Evolutionary conservation across 2,113 vertebrate species (phyloP).

Genomic region (Raja brachyura): DNA sequence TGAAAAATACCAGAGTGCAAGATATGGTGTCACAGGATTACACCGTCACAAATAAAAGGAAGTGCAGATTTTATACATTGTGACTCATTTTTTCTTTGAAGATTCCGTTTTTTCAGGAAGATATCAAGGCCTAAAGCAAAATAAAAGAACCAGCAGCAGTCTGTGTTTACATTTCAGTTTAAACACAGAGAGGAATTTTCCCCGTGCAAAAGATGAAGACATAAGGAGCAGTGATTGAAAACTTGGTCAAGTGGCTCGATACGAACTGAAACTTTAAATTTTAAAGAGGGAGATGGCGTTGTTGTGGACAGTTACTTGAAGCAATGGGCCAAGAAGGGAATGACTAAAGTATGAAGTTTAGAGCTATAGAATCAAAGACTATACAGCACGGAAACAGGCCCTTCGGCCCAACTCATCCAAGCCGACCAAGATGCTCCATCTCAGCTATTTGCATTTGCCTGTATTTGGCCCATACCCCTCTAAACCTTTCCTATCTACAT

Average conservation of each 20-base stretch:
- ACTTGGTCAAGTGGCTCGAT: neutral
- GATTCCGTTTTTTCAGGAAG: neutral
- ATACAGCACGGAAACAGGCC: no score
- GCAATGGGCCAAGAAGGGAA: neutral
- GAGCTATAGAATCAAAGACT: no score
- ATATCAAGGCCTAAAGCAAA: no score
- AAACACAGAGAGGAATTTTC: neutral
- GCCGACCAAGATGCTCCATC: no score
- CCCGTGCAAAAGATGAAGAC: neutral
- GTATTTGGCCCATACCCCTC: no score
- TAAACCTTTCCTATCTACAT: no score
- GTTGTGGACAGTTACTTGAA: neutral
- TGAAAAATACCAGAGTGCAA: no score
- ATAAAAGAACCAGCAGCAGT: neutral
- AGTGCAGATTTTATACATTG: no score
- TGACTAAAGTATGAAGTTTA: neutral
- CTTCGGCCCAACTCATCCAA: no score
- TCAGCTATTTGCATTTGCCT: no score
- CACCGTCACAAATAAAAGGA: no score
- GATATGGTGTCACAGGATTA: no score
- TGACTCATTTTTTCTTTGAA: neutral
- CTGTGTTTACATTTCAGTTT: neutral
- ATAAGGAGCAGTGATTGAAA: neutral
- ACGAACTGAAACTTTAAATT: neutral
- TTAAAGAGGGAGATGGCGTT: neutral